Evolutionary conservation across 35 echinoderm and acorn worm genomes (phyloP).

Genomic region (Ophioderma brevispina): DNA sequence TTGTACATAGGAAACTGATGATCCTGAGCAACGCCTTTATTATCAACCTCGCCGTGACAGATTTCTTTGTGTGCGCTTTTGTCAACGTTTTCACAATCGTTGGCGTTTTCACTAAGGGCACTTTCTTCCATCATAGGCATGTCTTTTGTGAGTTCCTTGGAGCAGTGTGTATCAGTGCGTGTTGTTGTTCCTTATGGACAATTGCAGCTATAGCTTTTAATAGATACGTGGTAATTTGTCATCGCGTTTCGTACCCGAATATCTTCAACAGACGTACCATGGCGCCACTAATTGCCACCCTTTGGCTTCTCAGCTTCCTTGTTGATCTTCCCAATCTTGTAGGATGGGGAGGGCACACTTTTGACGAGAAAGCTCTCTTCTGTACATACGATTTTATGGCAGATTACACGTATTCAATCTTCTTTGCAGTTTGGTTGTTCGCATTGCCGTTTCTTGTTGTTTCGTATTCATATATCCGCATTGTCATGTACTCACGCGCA

Average conservation of each 20-base stretch:
- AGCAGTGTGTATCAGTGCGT: slow-evolving; percentile 71
- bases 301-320: slow-evolving; percentile 72
- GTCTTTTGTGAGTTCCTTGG: slow-evolving; percentile 79
- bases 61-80: too few relatives aligned
- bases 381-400: slow-evolving; percentile 77
- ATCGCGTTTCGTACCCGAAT: slow-evolving; percentile 53
- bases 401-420: slow-evolving; percentile 74
- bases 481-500: slow-evolving; percentile 27
- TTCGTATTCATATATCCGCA: slow-evolving; percentile 55
- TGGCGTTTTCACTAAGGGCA: too few relatives aligned
- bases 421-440: slow-evolving; percentile 62
- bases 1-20: too few relatives aligned
- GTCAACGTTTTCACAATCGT: too few relatives aligned
- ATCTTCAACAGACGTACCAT: slow-evolving; percentile 69
- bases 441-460: slow-evolving; percentile 52
- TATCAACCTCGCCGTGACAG: too few relatives aligned
- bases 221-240: slow-evolving; percentile 75
- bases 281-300: slow-evolving; percentile 28
- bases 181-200: slow-evolving; percentile 82
- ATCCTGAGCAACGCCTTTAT: too few relatives aligned
- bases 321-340: slow-evolving; percentile 74
- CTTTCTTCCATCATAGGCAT: slow-evolving; percentile 40
- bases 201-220: slow-evolving; percentile 74
- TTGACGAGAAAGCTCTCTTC: slow-evolving; percentile 60
- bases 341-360: slow-evolving; percentile 70